A percentile compares a stretch with the other conserved stretches of the same genome.
phyloP scores from a whole-genome alignment of 1,140 invertebrate species.

The Drosophila nigrodunni region DNA sequence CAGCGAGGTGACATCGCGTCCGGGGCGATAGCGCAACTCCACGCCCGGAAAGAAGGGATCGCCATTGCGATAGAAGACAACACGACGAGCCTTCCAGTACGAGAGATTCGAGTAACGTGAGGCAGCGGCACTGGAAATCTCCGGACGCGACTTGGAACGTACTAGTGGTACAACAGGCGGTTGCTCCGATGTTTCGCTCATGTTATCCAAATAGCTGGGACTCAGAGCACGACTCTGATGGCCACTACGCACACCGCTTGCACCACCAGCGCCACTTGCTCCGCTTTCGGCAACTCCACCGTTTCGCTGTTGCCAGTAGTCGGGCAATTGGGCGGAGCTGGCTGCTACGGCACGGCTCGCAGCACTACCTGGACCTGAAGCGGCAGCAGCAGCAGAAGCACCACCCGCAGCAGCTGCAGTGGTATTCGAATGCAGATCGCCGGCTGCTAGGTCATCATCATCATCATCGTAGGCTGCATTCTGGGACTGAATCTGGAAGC shows the following conservation, averaged over 20 bases:
- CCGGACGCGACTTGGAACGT: slow-evolving; percentile 83
- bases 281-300: slow-evolving; percentile 39
- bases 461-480: slow-evolving; percentile 68
- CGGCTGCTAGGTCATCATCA: slow-evolving; percentile 61
- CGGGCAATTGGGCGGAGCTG: slow-evolving; percentile 46
- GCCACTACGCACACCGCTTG: slow-evolving; percentile 48
- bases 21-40: slow-evolving; percentile 94
- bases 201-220: slow-evolving; percentile 79
- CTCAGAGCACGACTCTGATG: slow-evolving; percentile 70
- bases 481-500: slow-evolving; percentile 61
- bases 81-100: slow-evolving; percentile 93
- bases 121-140: slow-evolving; percentile 84
- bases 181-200: slow-evolving; percentile 84
- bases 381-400: slow-evolving; percentile 41
- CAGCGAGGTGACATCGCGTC: slow-evolving; percentile 93
- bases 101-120: slow-evolving; percentile 91
- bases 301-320: slow-evolving; percentile 80
- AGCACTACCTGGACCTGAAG: slow-evolving; percentile 29
- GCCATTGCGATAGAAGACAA: slow-evolving; percentile 97
- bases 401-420: slow-evolving; percentile 38
- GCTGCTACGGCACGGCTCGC: slow-evolving; percentile 24
- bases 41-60: slow-evolving; percentile 95
- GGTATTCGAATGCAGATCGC: slow-evolving; percentile 34
- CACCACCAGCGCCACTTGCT: slow-evolving; percentile 22
- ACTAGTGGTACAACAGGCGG: slow-evolving; percentile 78